Percentiles rank a stretch among this genome's conserved stretches.
These are phyloP conservation scores for Argya squamiceps DNA, from an alignment of 2,797 vertebrate species.

Conservation along the genomic window DNA sequence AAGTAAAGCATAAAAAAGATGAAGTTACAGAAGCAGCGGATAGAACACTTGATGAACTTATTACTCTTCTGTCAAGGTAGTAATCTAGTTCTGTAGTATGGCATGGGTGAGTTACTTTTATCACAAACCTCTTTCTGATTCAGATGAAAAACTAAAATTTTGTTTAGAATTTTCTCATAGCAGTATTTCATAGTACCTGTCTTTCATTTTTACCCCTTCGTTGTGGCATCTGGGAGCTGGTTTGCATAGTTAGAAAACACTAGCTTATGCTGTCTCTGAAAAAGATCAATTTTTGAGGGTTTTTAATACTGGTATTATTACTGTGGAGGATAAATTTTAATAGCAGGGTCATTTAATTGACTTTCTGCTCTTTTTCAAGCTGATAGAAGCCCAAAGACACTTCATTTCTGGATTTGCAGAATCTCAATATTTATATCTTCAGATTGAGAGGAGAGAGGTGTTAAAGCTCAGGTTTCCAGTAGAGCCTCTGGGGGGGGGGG, in stretches of 20 bases:
- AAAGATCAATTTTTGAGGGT: background rate
- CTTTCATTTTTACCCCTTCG: background rate
- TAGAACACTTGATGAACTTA: constrained; percentile 63
- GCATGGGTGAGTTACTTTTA: background rate
- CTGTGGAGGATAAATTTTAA: background rate
- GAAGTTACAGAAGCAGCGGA: constrained; percentile 43
- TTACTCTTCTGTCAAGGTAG: constrained; percentile 74
- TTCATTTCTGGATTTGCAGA: background rate
- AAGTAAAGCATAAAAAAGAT: constrained; percentile 60
- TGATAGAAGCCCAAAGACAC: background rate
- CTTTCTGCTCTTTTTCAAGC: background rate
- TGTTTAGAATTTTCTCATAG: background rate
- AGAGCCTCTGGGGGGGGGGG: accelerated
- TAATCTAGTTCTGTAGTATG: background rate
- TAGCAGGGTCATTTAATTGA: background rate
- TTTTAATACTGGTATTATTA: background rate
- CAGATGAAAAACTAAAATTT: background rate
- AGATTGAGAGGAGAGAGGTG: accelerated
- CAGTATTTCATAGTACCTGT: background rate
- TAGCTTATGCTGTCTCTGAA: background rate
- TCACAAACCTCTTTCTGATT: background rate
- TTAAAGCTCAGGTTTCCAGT: background rate
- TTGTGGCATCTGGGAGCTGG: background rate
- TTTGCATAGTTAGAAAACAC: background rate
- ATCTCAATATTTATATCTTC: background rate